These are phyloP conservation scores for Sapayoa aenigma DNA, from an alignment of 2,113 vertebrate species.

Conservation along the genomic window DNA sequence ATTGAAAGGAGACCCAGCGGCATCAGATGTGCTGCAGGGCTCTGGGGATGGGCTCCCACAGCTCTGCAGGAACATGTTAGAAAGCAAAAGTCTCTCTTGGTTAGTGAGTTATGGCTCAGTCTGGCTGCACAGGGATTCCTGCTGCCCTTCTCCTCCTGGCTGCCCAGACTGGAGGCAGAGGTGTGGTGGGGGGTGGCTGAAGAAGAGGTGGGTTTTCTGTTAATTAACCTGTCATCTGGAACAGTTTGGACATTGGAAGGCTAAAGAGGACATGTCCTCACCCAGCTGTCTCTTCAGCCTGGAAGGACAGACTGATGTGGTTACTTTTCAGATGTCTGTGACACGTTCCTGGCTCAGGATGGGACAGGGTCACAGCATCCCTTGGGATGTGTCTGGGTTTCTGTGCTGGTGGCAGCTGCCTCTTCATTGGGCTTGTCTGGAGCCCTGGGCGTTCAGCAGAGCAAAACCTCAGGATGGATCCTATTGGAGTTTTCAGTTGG, in stretches of 20 bases:
- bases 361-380: background rate
- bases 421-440: background rate
- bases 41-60: background rate
- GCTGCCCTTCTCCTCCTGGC: background rate
- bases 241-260: background rate
- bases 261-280: background rate
- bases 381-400: accelerated
- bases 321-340: background rate
- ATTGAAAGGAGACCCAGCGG: background rate
- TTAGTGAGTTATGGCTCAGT: background rate
- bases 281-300: background rate
- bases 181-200: background rate
- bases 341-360: background rate
- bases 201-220: background rate
- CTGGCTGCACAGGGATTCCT: accelerated
- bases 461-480: background rate
- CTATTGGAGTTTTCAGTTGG: background rate
- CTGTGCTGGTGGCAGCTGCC: background rate
- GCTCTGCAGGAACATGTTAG: background rate
- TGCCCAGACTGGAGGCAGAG: background rate
- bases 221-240: background rate
- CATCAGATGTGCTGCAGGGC: background rate
- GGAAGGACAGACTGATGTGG: background rate
- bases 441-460: background rate
- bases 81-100: background rate